These are phyloP conservation scores for Jordanella pulchra DNA, from an alignment of 2,797 vertebrate genomes.

Conservation along the genomic window DNA sequence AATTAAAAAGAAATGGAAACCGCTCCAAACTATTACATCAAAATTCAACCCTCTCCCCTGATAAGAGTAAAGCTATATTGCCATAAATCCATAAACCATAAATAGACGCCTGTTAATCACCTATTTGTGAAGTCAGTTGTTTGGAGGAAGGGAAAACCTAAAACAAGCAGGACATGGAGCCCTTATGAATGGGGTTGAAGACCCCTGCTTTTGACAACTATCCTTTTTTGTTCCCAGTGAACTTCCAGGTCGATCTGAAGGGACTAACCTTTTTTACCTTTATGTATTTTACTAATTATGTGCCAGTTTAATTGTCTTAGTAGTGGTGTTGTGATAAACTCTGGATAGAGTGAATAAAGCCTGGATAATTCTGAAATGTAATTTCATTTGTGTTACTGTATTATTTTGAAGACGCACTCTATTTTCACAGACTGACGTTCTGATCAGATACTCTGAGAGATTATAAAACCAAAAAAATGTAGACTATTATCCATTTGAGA, in stretches of 20 bases:
- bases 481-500: neutral
- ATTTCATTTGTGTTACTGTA: neutral
- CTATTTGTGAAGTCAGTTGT: too few species aligned
- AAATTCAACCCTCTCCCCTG: neutral
- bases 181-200: too few species aligned
- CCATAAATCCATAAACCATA: too few species aligned
- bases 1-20: neutral
- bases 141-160: too few species aligned
- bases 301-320: neutral
- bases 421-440: neutral
- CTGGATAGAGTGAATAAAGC: neutral
- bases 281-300: neutral
- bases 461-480: neutral
- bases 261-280: neutral
- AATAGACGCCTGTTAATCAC: too few species aligned
- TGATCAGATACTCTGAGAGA: neutral
- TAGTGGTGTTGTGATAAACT: neutral
- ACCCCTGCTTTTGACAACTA: neutral
- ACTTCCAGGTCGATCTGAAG: neutral
- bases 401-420: neutral
- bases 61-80: neutral
- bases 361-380: neutral
- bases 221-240: neutral
- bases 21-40: neutral
- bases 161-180: too few species aligned